Conservation (phyloP, 1,140 invertebrate species). For the Aricia agestis region DNA sequence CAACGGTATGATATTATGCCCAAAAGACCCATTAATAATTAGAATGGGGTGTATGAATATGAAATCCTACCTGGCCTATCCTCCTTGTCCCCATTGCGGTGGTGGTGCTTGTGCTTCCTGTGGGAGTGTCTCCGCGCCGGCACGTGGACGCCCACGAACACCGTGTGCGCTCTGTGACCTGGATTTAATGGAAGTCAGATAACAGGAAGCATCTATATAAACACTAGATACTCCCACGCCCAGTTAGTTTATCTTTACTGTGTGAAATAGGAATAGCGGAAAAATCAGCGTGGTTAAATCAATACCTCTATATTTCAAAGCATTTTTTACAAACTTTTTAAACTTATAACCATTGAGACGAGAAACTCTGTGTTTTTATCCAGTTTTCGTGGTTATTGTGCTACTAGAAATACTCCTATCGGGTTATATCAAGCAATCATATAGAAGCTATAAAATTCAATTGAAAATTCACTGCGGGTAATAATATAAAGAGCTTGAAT, state of each 20-base stretch:
- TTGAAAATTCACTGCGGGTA: not conserved
- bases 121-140: constrained; percentile 85
- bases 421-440: not conserved
- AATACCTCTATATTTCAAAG: too few species aligned
- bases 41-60: too few species aligned
- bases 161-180: constrained; percentile 92
- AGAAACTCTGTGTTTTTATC: too few species aligned
- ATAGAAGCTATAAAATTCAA: not conserved
- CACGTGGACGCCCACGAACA: constrained; percentile 92
- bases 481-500: not conserved
- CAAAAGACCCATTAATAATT: too few species aligned
- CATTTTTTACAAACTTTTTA: too few species aligned
- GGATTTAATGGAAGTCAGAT: constrained; percentile 19
- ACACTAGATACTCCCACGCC: too few species aligned
- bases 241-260: too few species aligned
- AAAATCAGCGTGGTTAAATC: too few species aligned
- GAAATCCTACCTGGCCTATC: constrained; percentile 78
- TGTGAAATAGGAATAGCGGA: too few species aligned
- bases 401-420: not conserved
- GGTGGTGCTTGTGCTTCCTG: constrained; percentile 87
- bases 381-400: not conserved
- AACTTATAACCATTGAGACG: too few species aligned
- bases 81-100: constrained; percentile 78
- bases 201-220: not conserved
- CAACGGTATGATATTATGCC: too few species aligned